Base-by-base conservation (phyloP, 2,797 vertebrate species). In the Hoplostethus atlanticus region DNA sequence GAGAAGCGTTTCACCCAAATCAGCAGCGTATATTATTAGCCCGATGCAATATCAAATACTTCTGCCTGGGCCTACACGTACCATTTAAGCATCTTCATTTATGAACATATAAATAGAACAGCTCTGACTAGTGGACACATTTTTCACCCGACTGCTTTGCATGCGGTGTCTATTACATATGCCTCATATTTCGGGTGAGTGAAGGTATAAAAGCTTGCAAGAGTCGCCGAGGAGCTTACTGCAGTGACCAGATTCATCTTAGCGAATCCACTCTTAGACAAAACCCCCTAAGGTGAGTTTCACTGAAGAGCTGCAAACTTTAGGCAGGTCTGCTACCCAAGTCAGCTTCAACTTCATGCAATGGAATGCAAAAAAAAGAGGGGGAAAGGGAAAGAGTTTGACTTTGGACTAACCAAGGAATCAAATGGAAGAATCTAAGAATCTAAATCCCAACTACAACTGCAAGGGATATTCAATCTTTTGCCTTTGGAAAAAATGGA, bases 31-130 rank as follows among this genome's bases (percentile, higher is more conserved):
- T 95, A 96, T 95, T 91, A 93, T 94, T 94, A 95, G 94, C 93
- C 80, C 68, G 61, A 77, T 87, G 83, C 86, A 92, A 93, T 94
- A 94, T 95, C 92, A 94, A 94, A 91, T 91, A 92, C 94, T 94
- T 95, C 93, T 88, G 82, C 93, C 91, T 90, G 79, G 87, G 65
- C 74, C 75, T 80, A 91, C 90, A 88, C 87, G 92, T 93, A 93
- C 94, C 93, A 94, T 95, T 95, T 94, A 95, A 92, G 94, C 94
- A 93, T 94, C 94, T 94, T 96, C 93, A 91, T 95, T 95, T 95
- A 94, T 95, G 94, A 86, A 87, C 79, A 82, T 94, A 96, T 92
- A 94, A 95, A 96, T 95, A 96, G 95, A 94, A 88, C 91, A 52
- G 92, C 90, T 85, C 91, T 95, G 95, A 94, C 94, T 93, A 93